Conservation (phyloP, 2,113 vertebrate species). For the Neofelis nebulosa region DNA sequence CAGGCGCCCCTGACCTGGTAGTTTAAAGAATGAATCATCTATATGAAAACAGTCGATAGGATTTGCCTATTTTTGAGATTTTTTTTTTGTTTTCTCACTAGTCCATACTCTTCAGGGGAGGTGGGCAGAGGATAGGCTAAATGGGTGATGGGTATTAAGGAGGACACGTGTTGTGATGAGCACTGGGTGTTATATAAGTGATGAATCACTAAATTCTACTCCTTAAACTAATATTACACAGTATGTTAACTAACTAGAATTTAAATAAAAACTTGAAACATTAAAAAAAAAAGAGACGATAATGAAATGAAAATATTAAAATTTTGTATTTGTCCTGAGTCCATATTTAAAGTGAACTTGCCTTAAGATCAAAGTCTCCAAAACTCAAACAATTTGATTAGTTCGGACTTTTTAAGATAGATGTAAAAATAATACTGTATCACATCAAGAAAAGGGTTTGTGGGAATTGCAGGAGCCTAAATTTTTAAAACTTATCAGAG, state of each 20-base stretch:
- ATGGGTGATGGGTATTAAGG: neutral
- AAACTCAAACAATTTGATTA: slow-evolving; percentile 18
- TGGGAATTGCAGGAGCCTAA: neutral
- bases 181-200: neutral
- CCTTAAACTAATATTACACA: neutral
- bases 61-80: neutral
- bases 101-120: neutral
- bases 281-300: neutral
- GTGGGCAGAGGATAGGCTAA: neutral
- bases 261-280: neutral
- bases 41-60: slow-evolving; percentile 1
- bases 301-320: slow-evolving; percentile 43
- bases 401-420: slow-evolving; percentile 36
- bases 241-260: neutral
- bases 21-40: neutral
- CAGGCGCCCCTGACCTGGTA: neutral
- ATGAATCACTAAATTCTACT: neutral
- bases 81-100: neutral
- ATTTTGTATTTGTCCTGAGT: slow-evolving; percentile 34
- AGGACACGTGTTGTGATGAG: neutral
- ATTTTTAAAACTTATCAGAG: slow-evolving; percentile 10
- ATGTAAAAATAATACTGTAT: slow-evolving; percentile 13
- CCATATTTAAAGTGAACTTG: slow-evolving; percentile 23
- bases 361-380: neutral
- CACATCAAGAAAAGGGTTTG: neutral